Base-by-base conservation (phyloP, 2,888 invertebrate species). In the Parnassius orleans region DNA sequence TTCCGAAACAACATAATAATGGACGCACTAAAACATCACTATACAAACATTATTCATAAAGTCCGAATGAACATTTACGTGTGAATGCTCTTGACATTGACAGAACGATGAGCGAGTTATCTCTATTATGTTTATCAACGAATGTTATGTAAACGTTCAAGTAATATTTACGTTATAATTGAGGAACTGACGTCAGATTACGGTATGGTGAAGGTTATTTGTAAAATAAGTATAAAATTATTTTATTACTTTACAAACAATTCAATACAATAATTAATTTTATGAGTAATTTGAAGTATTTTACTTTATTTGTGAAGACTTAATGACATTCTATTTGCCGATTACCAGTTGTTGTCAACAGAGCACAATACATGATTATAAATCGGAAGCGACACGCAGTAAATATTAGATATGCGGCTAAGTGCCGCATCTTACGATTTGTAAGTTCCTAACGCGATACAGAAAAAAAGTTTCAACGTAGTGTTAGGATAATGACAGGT, bases 1-100 rank as follows among this genome's bases (percentile, higher is more conserved):
- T 85, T 87, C 70, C 83, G 84, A 64, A 89, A 87, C 66, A 90
- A 78, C 90, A 90, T 88, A 47, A 44, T 57, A 33, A 15, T 48
- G 15, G 41, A 19, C 41, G 55, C 44, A 61, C 51, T 47, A 46
- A 44, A 61, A 54, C 60, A 63, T 62, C 61, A 57, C 57, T 51
- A 44, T 12, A 41, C 15, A 55, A 59, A 57, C 55, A 66, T 62
- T 62, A 68, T 56, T 63, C 62, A 64, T 61, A 56, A 66, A 54
- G 65, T 33, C 33, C 33, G 7, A 7, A 5, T 33, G 53, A 41
- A 52, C 63, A 58, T 50, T 64, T 53, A 41, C 57, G 44, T 59
- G 65, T 63, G 59, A 61, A 66, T 61, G 66, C 61, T 63, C 68
- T 68, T 70, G 73, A 68, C 70, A 72, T 68, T 69, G 69, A 68